A percentile compares a stretch with the other conserved stretches of the same genome.
These are phyloP conservation scores for Cyrtonyx montezumae DNA, from an alignment of 2,113 vertebrate species.

Conservation along the genomic window DNA sequence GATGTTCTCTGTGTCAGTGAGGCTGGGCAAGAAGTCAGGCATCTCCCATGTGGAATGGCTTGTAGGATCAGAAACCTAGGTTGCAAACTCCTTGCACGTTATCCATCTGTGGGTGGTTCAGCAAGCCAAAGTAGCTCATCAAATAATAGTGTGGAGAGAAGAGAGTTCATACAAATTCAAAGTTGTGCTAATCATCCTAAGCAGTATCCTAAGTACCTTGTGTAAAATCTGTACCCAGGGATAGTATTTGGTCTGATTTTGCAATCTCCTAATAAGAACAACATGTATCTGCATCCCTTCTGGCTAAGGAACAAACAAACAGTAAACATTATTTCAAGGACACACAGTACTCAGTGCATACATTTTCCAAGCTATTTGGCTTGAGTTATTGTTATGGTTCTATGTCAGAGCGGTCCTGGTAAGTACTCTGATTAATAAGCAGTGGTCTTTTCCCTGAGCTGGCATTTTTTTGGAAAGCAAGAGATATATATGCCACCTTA, in stretches of 20 bases:
- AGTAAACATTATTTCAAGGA: not conserved
- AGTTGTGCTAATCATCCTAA: not conserved
- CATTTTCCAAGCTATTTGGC: not conserved
- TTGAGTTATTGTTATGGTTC: not conserved
- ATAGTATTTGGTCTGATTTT: not conserved
- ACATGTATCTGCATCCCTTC: not conserved
- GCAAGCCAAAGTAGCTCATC: not conserved
- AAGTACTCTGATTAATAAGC: not conserved
- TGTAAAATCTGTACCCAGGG: not conserved
- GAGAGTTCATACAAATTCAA: not conserved
- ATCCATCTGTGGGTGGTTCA: not conserved
- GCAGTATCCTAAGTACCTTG: not conserved
- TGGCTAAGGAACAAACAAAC: not conserved
- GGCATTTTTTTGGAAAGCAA: not conserved
- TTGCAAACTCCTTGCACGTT: rapidly evolving
- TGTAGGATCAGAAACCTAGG: not conserved
- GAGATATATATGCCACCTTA: not conserved
- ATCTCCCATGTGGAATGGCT: not conserved
- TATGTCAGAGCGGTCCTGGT: rapidly evolving
- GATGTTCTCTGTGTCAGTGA: not conserved
- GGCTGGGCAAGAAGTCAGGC: not conserved
- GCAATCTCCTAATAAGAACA: not conserved
- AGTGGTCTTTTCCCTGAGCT: not conserved
- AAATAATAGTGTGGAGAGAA: not conserved
- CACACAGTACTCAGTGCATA: not conserved